Evolutionary conservation across 2,888 invertebrate species (phyloP).

Genomic region (Heliconius aoede): DNA sequence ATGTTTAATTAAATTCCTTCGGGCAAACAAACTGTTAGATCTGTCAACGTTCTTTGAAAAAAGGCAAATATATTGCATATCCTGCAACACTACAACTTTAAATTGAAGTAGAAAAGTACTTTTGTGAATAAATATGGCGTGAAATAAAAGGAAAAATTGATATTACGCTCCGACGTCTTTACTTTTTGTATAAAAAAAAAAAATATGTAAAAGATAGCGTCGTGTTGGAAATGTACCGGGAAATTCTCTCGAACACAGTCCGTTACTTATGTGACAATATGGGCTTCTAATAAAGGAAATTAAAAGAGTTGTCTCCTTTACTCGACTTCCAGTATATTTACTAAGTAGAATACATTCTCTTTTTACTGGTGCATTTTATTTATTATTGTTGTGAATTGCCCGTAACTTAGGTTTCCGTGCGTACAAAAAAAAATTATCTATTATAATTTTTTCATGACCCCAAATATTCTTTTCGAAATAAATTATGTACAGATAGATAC

Average conservation of each 20-base stretch:
- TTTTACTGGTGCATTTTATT: slow-evolving; percentile 1
- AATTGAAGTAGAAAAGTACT: slow-evolving; percentile 10
- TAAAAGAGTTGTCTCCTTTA: slow-evolving; percentile 26
- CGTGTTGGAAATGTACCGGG: slow-evolving; percentile 27
- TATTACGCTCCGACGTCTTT: background rate
- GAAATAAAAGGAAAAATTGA: slow-evolving; percentile 8
- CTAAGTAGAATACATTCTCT: slow-evolving; percentile 1
- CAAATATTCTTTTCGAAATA: background rate
- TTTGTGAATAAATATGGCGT: slow-evolving; percentile 2
- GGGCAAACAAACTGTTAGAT: slow-evolving; percentile 30
- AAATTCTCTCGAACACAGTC: slow-evolving; percentile 30
- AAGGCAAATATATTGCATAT: slow-evolving; percentile 18
- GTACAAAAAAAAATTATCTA: too few relatives aligned
- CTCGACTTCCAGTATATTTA: background rate
- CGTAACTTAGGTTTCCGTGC: too few relatives aligned
- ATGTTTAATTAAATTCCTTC: slow-evolving; percentile 67
- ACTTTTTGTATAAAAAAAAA: slow-evolving; percentile 25
- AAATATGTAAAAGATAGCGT: slow-evolving; percentile 23
- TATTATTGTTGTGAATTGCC: background rate
- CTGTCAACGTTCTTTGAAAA: slow-evolving; percentile 26
- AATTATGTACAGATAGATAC: background rate
- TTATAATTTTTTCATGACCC: background rate
- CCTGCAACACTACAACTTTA: slow-evolving; percentile 17
- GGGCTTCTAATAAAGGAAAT: slow-evolving; percentile 35
- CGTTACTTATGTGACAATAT: slow-evolving; percentile 38